Evolutionary conservation across 1,140 invertebrate genomes (phyloP), one percentile per base, ranked within the genome.

Genomic region (Brachionus rotundiformis): DNA sequence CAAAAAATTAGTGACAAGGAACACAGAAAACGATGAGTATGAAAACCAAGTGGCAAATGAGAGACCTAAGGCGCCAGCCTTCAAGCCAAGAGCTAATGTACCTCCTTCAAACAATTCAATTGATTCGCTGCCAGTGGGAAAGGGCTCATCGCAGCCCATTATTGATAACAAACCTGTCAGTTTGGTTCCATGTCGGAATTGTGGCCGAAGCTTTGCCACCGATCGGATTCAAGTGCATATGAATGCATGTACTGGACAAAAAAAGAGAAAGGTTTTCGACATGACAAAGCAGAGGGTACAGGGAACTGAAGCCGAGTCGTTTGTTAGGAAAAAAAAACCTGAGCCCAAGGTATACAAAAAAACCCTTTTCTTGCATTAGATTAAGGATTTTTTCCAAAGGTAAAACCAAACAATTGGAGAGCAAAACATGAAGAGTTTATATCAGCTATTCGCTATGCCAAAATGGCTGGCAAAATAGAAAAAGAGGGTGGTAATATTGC

Each of bases 361-460:
- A 41, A 41, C 10, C 4, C 5, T 41, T 41, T 47, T 49, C 81
- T 44, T 82, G n/a, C 65, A 54, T 36, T 23, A n/a, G 3, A 23
- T 27, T 25, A 11, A 61, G 4, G 5, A 47, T 27, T 39, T 63
- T 68, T 80, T 81, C 82, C 41, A 71, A 3, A 63, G 61, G 73
- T 81, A 2, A 82, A 84, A 83, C 85, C 84, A 33, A 91, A 88
- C 76, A 92, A 94, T 87, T 98, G 95, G 95, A 90, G 95, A 8
- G 91, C 92, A 85, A 93, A 96, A 85, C 95, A 96, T 87, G 93
- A 96, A 85, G 93, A 94, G 83, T 97, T 98, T 86, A 94, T 98
- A 68, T 88, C 91, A 81, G 91, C 94, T 0, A 94, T 98, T 81
- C 90, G 94, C 19, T 93, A 94, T 1, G 95, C 96, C 0, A 96